Conservation (phyloP, 2,888 invertebrate genomes). For the Drosophila niveifrons region DNA sequence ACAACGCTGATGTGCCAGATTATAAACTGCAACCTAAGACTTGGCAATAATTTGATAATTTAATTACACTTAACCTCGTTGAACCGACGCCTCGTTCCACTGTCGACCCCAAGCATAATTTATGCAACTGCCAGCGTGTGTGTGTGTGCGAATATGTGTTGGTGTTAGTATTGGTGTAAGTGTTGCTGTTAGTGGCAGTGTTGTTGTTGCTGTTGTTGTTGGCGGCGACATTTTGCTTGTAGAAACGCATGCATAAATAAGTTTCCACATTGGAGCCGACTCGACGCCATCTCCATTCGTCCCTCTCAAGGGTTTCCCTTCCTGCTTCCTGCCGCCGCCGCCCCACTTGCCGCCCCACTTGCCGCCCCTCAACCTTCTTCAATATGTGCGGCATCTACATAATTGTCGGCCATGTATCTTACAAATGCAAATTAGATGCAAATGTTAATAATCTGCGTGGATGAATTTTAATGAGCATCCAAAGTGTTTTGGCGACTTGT, state of each 20-base stretch:
- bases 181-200: slow-evolving; percentile 27
- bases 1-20: slow-evolving; percentile 58
- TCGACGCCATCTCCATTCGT: slow-evolving; percentile 18
- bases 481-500: slow-evolving; percentile 75
- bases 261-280: slow-evolving; percentile 53
- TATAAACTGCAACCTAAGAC: slow-evolving; percentile 81
- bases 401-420: slow-evolving; percentile 82
- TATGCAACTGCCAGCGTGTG: slow-evolving; percentile 66
- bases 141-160: slow-evolving; percentile 13
- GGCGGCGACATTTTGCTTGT: slow-evolving; percentile 65
- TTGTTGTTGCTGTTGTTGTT: slow-evolving; percentile 45
- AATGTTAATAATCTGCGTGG: slow-evolving; percentile 81
- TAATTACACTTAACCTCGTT: slow-evolving; percentile 80
- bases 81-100: slow-evolving; percentile 52
- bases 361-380: slow-evolving; percentile 9
- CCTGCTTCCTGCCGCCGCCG: background rate
- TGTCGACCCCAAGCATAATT: slow-evolving; percentile 61
- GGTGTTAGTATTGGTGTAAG: slow-evolving; percentile 17
- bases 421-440: slow-evolving; percentile 81
- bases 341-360: background rate
- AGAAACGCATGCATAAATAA: slow-evolving; percentile 79
- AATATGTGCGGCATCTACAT: slow-evolving; percentile 75
- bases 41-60: slow-evolving; percentile 80
- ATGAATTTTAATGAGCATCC: slow-evolving; percentile 77
- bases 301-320: slow-evolving; percentile 13